Base-by-base conservation (phyloP, 2,113 vertebrate genomes). In the Zosterops japonicus region DNA sequence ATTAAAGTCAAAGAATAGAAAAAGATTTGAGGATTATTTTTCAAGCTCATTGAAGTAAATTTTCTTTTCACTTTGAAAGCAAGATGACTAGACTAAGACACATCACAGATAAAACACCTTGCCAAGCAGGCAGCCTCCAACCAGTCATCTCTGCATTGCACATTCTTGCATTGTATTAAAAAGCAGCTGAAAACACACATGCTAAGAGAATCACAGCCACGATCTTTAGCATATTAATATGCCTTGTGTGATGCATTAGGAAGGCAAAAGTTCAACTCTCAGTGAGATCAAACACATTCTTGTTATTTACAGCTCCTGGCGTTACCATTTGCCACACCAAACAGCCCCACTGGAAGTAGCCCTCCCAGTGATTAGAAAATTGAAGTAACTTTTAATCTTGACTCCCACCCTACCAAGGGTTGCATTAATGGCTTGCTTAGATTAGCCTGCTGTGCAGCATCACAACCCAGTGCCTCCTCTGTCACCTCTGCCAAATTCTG, bases 361-460 rank as follows among this genome's bases (percentile, higher is more conserved):
- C 44, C 65, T 93, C 84, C 89, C 83, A 96, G 80, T 63, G 83
- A 93, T 84, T 64, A 90, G 87, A 93, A 97, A 96, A 96, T 95
- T 93, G 92, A 94, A 95, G 23, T n/a, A 96, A 77, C 57, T 97
- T 96, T 89, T 71, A 97, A 87, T 95, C 84, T 95, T 81, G 86
- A 87, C 94, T 88, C 57, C 67, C 91, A 87, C 36, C 24, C 56
- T 29, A 71, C 28, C 41, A 55, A 27, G 76, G 36, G 47, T 83
- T 70, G 44, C 56, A 27, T 86, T 93, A 95, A 94, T 87, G 64
- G 21, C 75, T 77, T 94, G 39, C 82, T 96, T 68, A 93, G 50
- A 53, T 87, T 75, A 74, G 47, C 82, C 82, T 95, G 77, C 86
- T 91, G 94, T 79, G 92, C 42, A 52, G 19, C 76, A 56, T 49